Percentiles rank a stretch among this genome's conserved stretches.
These are phyloP conservation scores for Sebastes itinus DNA, from an alignment of 2,797 vertebrate species.

Conservation along the genomic window DNA sequence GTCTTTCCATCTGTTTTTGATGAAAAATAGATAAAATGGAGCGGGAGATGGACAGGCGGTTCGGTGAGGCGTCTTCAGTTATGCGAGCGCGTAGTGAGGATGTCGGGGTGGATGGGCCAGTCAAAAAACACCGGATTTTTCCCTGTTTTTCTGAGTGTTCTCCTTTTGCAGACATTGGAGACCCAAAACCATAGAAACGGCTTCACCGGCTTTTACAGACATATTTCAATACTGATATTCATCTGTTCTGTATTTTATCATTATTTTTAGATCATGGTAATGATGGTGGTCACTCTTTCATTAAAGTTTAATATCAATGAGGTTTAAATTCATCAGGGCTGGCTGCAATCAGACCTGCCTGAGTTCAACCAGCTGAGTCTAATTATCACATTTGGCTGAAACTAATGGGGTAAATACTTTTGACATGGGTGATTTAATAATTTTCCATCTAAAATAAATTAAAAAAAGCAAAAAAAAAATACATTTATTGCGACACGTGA, in stretches of 20 bases:
- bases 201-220: background rate
- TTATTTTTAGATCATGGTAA: background rate
- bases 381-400: background rate
- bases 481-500: background rate
- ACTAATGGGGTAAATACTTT: background rate
- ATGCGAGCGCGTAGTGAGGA: no score
- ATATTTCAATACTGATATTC: background rate
- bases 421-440: background rate
- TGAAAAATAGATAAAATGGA: no score
- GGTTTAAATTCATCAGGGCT: background rate
- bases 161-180: background rate
- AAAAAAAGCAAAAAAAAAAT: background rate
- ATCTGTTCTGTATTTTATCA: background rate
- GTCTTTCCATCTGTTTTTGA: background rate
- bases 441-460: background rate
- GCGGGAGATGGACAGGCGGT: no score
- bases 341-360: background rate
- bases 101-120: no score
- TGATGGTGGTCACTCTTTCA: background rate
- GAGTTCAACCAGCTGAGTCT: background rate
- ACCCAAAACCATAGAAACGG: background rate
- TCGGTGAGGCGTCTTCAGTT: no score
- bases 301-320: background rate
- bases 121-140: background rate
- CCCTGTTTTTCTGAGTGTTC: background rate